Evolutionary conservation across 2,113 vertebrate species (phyloP).

Genomic region (Gymnobelideus leadbeateri): DNA sequence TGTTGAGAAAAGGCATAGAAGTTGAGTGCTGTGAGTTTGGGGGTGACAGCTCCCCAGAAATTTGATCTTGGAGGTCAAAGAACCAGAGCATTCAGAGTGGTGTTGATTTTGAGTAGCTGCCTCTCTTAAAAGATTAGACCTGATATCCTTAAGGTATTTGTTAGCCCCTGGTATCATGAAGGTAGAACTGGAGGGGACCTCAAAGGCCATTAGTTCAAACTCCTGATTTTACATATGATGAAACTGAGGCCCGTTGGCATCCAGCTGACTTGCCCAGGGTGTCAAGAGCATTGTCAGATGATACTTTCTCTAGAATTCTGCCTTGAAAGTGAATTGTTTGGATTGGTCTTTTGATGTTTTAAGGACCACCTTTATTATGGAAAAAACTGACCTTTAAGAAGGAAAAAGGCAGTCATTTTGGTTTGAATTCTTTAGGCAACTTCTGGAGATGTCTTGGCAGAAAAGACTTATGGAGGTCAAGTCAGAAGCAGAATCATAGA

Average conservation of each 20-base stretch:
- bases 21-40: background rate
- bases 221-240: no score
- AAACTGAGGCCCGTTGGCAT: no score
- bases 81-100: background rate
- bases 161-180: background rate
- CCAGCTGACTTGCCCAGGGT: background rate
- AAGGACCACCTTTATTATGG: slow-evolving; percentile 8
- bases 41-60: background rate
- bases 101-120: background rate
- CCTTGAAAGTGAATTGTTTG: background rate
- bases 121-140: background rate
- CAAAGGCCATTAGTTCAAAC: no score
- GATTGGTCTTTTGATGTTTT: background rate
- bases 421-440: background rate
- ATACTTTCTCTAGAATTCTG: background rate
- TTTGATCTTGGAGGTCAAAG: background rate
- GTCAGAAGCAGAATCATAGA: background rate
- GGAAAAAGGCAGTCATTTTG: slow-evolving; percentile 30
- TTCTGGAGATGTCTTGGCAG: background rate
- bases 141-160: background rate
- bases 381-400: slow-evolving; percentile 17
- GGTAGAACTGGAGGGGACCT: no score
- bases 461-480: background rate
- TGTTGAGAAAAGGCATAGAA: background rate
- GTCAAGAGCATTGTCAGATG: background rate